Evolutionary conservation across 2,888 invertebrate species (phyloP).

Genomic region (Lagria hirta): DNA sequence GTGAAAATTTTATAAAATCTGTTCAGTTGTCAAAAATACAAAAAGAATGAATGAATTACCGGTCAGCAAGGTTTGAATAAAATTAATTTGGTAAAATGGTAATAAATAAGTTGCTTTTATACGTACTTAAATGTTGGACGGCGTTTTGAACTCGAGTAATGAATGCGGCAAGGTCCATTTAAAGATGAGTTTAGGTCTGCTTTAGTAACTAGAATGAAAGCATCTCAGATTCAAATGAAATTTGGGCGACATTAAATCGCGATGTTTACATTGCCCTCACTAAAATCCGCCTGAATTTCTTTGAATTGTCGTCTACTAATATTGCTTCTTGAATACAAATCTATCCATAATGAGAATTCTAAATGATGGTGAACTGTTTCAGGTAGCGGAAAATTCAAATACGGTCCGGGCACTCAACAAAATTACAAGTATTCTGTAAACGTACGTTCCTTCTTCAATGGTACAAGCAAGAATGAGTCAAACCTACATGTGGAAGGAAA

Average conservation of each 20-base stretch:
- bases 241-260: slow-evolving; percentile 15
- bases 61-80: no score
- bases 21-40: no score
- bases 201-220: slow-evolving; percentile 5
- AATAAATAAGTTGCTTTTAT: no score
- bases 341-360: slow-evolving; percentile 30
- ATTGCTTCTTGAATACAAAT: slow-evolving; percentile 35
- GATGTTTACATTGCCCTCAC: slow-evolving; percentile 26
- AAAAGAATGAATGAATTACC: no score
- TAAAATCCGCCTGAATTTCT: slow-evolving; percentile 28
- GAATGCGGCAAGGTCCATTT: background rate
- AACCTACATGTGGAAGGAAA: slow-evolving; percentile 64
- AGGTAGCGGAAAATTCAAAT: slow-evolving; percentile 65
- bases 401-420: slow-evolving; percentile 62
- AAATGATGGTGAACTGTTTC: slow-evolving; percentile 43
- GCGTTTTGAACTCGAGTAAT: no score
- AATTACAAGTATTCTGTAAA: slow-evolving; percentile 72
- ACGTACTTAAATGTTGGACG: no score
- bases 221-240: slow-evolving; percentile 22
- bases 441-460: slow-evolving; percentile 68
- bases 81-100: no score
- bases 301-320: slow-evolving; percentile 29
- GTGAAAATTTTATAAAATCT: no score
- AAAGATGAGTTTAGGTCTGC: slow-evolving; percentile 7
- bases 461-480: slow-evolving; percentile 72